These are phyloP conservation scores for Pterobdella sp. DNA, from an alignment of 2,888 invertebrate species.

Conservation along the genomic window DNA sequence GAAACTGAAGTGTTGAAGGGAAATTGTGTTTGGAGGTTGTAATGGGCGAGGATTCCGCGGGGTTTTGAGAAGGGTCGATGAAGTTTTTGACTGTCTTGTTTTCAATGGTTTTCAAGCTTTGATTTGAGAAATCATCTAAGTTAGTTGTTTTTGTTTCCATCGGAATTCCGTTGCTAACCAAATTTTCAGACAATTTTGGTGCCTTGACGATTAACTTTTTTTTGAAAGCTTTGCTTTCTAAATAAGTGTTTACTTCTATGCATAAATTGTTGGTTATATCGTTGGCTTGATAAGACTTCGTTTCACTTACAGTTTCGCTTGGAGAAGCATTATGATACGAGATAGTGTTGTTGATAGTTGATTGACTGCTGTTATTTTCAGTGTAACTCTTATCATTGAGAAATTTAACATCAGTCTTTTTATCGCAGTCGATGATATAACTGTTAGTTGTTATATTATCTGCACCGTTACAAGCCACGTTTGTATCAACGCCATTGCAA, in stretches of 20 bases:
- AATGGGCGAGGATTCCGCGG: background rate
- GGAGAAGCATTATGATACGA: background rate
- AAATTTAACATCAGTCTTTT: background rate
- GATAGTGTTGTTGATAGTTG: background rate
- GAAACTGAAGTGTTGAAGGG: background rate
- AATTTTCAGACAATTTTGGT: too few relatives aligned
- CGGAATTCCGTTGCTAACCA: too few relatives aligned
- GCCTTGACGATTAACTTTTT: too few relatives aligned
- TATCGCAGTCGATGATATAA: background rate
- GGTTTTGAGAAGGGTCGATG: background rate
- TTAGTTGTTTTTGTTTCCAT: too few relatives aligned
- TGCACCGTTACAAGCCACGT: background rate
- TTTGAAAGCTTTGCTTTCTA: too few relatives aligned
- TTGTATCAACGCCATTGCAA: too few relatives aligned
- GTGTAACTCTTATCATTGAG: background rate
- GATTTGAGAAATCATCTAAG: too few relatives aligned
- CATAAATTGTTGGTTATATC: too few relatives aligned
- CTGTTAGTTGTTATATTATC: background rate
- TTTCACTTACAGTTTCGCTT: background rate
- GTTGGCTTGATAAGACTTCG: background rate
- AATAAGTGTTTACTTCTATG: too few relatives aligned
- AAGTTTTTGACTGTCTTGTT: background rate
- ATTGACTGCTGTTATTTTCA: background rate
- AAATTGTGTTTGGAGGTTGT: background rate
- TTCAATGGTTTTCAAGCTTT: background rate